Base-by-base conservation (phyloP, 2,113 vertebrate genomes). In the Colaptes auratus region DNA sequence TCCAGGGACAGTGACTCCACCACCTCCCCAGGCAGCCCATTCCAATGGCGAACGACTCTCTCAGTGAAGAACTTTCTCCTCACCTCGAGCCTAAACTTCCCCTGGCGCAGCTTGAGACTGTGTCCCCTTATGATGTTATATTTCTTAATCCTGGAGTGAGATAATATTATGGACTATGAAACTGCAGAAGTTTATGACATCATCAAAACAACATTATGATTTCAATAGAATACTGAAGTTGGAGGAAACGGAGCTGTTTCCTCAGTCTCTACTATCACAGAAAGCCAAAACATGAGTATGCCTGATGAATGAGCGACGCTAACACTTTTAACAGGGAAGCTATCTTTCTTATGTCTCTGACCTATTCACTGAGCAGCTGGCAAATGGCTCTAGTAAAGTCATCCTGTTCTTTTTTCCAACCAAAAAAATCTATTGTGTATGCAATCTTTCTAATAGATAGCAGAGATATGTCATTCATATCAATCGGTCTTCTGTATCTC, bases 361-460 rank as follows among this genome's bases (percentile, higher is more conserved):
- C 97, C 95, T 97, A 92, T 93, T 90, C 96, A 88, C 90, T 56
- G 92, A 97, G 94, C 89, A 97, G 94, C 95, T 97, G 96, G 93
- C 90, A 97, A 95, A 93, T 79, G 78, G 59, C 67, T 96, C 95
- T 95, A 82, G 82, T 74, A 95, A 97, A 98, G 90, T 88, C 92
- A 94, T 96, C 89, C 82, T 42, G 39, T 83, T 94, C 86, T 90
- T 92, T 89, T 95, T 94, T 83, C 64, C 76, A 89, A 89, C 92
- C 95, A 88, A 96, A 95, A 95, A 97, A 97, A 95, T 94, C 96
- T 65, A 82, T 95, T 91, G 85, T 90, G 53, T 93, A 81, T 76
- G 92, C 95, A 97, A 92, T 85, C 77, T 92, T 97, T 92, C 93
- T 96, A 93, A 97, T 89, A 92, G 93, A 95, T 97, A 95, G 86